These are phyloP conservation scores for Mimumesa dahlbomi DNA, from an alignment of 2,888 invertebrate genomes.

Conservation along the genomic window DNA sequence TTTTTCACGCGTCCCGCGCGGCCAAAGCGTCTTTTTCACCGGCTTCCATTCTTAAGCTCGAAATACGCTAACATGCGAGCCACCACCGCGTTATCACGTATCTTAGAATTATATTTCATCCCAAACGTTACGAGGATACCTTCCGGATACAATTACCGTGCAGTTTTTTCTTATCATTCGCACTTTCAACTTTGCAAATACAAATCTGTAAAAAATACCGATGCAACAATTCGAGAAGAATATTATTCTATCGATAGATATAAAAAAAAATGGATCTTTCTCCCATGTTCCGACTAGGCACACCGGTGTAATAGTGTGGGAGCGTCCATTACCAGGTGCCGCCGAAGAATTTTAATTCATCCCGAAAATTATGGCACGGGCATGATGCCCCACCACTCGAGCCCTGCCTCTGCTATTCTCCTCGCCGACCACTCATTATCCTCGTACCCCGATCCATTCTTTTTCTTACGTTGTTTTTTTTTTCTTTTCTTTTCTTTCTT, in stretches of 20 bases:
- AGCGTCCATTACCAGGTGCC: constrained; percentile 55
- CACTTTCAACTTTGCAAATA: too few species aligned
- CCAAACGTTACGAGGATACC: constrained; percentile 6
- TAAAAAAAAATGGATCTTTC: too few species aligned
- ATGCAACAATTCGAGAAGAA: too few species aligned
- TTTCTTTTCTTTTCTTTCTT: constrained; percentile 36
- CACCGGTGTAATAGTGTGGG: constrained; percentile 15
- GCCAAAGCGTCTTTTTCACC: background rate
- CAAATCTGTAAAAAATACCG: too few species aligned
- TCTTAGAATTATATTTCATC: constrained; percentile 31
- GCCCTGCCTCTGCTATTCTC: constrained; percentile 41
- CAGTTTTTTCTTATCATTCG: background rate
- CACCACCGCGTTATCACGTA: constrained; percentile 8
- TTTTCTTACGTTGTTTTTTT: too few species aligned
- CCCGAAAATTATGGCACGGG: constrained; percentile 67
- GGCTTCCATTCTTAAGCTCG: background rate
- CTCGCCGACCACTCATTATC: constrained; percentile 59
- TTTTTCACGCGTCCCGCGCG: background rate
- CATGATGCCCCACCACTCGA: constrained; percentile 52
- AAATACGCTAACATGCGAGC: background rate
- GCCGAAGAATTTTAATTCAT: constrained; percentile 69
- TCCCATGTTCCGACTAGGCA: background rate
- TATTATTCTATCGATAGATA: too few species aligned
- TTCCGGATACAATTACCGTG: background rate
- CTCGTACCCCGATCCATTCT: constrained; percentile 47